These are phyloP conservation scores for Holcopasites calliopsidis DNA, from an alignment of 1,140 invertebrate species.

Conservation along the genomic window DNA sequence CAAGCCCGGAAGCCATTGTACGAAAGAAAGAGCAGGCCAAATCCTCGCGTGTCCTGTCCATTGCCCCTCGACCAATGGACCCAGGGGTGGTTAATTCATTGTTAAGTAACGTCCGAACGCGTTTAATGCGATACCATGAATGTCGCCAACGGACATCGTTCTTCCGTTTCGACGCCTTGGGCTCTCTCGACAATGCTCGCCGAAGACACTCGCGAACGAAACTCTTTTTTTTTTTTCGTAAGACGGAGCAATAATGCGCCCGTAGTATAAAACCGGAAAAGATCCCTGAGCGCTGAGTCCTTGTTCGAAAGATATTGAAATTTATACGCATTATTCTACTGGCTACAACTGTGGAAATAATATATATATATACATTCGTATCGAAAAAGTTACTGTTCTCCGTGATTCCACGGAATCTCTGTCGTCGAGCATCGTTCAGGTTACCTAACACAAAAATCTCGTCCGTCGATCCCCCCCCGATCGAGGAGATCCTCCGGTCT, in stretches of 20 bases:
- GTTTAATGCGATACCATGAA: constrained; percentile 55
- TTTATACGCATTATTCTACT: no score
- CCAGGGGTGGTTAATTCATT: constrained; percentile 66
- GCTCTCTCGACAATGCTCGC: not conserved
- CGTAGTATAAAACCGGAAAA: not conserved
- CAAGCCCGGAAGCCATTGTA: constrained; percentile 65
- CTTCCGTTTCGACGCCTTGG: constrained; percentile 53
- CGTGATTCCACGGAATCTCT: not conserved
- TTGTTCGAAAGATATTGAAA: no score
- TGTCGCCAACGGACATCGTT: constrained; percentile 42
- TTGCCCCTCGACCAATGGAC: constrained; percentile 47
- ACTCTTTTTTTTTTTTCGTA: not conserved
- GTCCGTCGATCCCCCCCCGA: constrained; percentile 55
- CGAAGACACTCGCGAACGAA: not conserved
- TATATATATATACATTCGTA: no score
- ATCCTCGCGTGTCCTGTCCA: constrained; percentile 64
- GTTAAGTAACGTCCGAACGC: constrained; percentile 67
- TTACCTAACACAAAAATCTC: constrained; percentile 35
- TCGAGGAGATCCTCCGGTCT: constrained; percentile 30
- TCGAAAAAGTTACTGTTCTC: no score
- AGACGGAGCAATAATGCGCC: not conserved
- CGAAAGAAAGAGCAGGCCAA: constrained; percentile 59
- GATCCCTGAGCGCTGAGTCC: not conserved
- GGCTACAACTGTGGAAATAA: not conserved
- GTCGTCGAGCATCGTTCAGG: not conserved